A percentile compares a stretch with the other conserved stretches of the same genome.
Evolutionary conservation across 2,113 vertebrate species (phyloP).

Genomic region (Hypanus sabinus): DNA sequence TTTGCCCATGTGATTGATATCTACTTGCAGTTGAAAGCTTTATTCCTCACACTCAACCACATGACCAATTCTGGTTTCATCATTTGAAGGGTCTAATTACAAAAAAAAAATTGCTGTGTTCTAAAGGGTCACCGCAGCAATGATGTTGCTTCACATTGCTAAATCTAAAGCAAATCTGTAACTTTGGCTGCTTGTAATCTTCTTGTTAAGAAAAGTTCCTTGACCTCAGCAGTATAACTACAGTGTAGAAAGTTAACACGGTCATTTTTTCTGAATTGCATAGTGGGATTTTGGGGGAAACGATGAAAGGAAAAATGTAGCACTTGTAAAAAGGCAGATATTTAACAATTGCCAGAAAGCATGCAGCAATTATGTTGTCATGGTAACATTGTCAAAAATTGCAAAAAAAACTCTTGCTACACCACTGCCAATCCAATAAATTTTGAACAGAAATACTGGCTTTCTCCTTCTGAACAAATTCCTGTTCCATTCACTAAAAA

Average conservation of each 20-base stretch:
- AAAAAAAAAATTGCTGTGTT: background rate
- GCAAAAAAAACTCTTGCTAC: too few relatives aligned
- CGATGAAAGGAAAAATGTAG: background rate
- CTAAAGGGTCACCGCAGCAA: background rate
- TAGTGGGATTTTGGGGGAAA: slow-evolving; percentile 26
- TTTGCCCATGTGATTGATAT: too few relatives aligned
- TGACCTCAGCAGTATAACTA: background rate
- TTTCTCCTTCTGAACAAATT: background rate
- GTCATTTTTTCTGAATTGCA: slow-evolving; percentile 21
- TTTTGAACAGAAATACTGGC: background rate
- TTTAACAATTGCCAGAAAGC: background rate
- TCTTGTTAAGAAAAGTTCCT: background rate
- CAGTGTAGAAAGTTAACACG: slow-evolving; percentile 38
- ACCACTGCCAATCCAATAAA: background rate
- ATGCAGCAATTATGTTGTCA: slow-evolving; percentile 31
- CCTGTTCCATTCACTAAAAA: background rate
- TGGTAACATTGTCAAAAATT: slow-evolving; percentile 19
- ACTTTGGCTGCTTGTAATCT: background rate
- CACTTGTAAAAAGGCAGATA: background rate
- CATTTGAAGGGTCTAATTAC: background rate
- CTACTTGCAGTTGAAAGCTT: too few relatives aligned
- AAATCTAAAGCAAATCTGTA: background rate
- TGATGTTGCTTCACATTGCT: background rate
- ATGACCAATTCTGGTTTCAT: background rate
- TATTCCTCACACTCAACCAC: too few relatives aligned